These are phyloP conservation scores for Cervus canadensis DNA, from an alignment of 2,113 vertebrate genomes.

Conservation along the genomic window DNA sequence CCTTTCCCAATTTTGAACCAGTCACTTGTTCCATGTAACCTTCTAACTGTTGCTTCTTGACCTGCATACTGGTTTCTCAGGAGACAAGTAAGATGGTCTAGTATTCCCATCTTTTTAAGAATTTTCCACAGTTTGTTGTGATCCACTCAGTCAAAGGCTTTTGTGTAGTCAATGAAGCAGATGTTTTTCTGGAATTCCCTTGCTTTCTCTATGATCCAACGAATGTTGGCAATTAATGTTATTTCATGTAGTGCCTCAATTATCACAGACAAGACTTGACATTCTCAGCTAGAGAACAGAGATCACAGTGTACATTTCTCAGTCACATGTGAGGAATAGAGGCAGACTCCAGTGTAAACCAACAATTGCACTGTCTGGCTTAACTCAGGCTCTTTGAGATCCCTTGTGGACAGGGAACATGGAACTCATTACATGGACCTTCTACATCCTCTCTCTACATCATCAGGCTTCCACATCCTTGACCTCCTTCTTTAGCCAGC, in stretches of 20 bases:
- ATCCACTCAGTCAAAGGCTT: background rate
- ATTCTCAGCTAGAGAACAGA: background rate
- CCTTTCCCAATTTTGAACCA: background rate
- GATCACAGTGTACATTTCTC: background rate
- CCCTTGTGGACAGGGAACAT: background rate
- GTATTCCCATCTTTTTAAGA: background rate
- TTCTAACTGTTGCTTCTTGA: background rate
- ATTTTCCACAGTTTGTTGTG: background rate
- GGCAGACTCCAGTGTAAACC: background rate
- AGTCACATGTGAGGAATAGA: background rate
- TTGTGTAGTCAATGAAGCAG: background rate
- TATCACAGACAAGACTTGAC: background rate
- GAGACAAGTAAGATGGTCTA: background rate
- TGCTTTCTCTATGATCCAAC: background rate
- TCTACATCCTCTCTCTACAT: background rate
- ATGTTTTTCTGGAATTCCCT: background rate
- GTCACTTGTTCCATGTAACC: background rate
- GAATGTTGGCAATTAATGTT: background rate
- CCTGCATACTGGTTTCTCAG: background rate
- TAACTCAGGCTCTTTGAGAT: background rate
- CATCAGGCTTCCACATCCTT: background rate
- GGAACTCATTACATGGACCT: background rate
- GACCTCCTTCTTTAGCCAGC: background rate
- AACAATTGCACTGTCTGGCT: background rate
- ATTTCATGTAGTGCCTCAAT: background rate